Evolutionary conservation across 2,113 vertebrate species (phyloP), one percentile per base, ranked within the genome.

Genomic region (Cottus gobio): DNA sequence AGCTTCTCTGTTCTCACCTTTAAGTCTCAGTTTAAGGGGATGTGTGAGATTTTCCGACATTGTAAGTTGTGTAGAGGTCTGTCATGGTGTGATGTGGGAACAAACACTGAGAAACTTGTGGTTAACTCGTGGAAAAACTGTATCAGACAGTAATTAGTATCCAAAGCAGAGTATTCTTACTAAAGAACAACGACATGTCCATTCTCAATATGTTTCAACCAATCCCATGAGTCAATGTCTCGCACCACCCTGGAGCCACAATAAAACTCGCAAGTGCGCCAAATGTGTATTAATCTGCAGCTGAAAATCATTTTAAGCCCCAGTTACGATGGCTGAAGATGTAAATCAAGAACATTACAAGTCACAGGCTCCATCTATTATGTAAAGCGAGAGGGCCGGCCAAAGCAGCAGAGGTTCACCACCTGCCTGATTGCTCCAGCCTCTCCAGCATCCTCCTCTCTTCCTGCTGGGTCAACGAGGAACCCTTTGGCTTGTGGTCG

Each of bases 401-500:
- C 11, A 12, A 42, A 13, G 11, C 64, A 67, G 68, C 48, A 28
- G 66, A 24, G 11, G 64, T 36, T 54, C 10, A 42, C 39, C 39
- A 42, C 39, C 39, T 42, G 39, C 39, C 39, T 42, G 39, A 13
- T 11, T 39, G 39, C 74, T 72, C 30, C 34, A 66, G 22, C n/a
- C 39, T 42, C 12, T 13, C 39, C 39, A 20, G 7, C 37, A 26
- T 72, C 77, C 44, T 73, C 34, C 31, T 58, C 65, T 61, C 39
- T 42, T 42, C 69, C 85, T 57, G 83, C 81, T 85, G 81, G 86
- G 79, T 87, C 85, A 86, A 69, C 61, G 36, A 84, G 73, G 13
- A 72, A 77, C 75, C 80, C 16, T 73, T 56, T 65, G 36, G 54
- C 81, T 78, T 64, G 42, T 58, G 11, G 11, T n/a, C n/a, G n/a